phyloP scores from a whole-genome alignment of 2,113 vertebrate species.

The Pyxicephalus adspersus region DNA sequence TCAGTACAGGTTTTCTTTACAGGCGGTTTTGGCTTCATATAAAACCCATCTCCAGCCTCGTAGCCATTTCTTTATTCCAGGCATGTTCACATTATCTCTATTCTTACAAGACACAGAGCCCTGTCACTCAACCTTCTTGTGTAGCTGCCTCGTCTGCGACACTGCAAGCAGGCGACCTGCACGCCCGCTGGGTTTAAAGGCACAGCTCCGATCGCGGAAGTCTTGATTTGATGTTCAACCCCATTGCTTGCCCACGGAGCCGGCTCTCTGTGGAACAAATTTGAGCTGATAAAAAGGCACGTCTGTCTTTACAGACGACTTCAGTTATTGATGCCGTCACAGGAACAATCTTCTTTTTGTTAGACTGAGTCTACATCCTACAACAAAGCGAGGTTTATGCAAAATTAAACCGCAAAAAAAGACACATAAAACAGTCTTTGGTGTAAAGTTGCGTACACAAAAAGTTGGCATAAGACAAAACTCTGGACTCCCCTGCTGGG shows the following conservation, averaged over 20 bases:
- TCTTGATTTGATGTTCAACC: conserved; percentile 48
- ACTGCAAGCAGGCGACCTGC: conserved; percentile 23
- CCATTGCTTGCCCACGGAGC: conserved; percentile 41
- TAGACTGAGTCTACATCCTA: conserved; percentile 9
- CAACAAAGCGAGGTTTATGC: conserved; percentile 30
- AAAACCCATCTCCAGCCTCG: background rate
- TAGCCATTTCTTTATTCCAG: conserved; percentile 25
- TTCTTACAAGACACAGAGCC: conserved; percentile 39
- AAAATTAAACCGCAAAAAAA: background rate
- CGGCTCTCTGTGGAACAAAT: conserved; percentile 32
- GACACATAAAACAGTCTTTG: background rate
- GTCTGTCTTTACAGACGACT: conserved; percentile 23
- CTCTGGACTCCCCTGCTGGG: background rate
- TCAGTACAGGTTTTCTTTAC: background rate
- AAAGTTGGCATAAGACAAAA: background rate
- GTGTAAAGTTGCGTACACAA: background rate
- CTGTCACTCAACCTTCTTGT: conserved; percentile 46
- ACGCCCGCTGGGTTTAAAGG: conserved; percentile 52
- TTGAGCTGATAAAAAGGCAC: conserved; percentile 43
- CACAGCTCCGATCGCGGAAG: conserved; percentile 8
- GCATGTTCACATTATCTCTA: conserved; percentile 32
- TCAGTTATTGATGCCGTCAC: conserved; percentile 46
- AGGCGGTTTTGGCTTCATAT: background rate
- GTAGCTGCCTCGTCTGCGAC: conserved; percentile 34
- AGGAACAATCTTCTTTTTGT: conserved; percentile 26